Conservation (phyloP, 2,797 vertebrate species). For the Pyrrhura leucotis region DNA sequence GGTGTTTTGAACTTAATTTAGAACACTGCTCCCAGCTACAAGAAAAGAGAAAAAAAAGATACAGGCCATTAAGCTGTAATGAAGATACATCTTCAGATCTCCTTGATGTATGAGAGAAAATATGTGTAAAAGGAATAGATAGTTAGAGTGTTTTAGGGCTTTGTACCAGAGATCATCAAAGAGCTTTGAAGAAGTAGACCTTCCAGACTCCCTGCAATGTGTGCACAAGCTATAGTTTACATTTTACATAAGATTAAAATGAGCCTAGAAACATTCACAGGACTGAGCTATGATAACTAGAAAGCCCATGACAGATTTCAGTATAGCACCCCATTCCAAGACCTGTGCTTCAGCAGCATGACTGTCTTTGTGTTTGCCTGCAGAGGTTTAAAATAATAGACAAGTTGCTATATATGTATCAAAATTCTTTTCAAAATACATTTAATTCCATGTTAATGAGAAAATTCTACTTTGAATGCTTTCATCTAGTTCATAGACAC, state of each 20-base stretch:
- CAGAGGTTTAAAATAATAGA: conserved; percentile 7
- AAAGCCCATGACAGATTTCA: neutral
- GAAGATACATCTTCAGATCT: conserved; percentile 22
- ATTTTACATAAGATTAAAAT: conserved; percentile 30
- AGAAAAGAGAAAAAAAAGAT: neutral
- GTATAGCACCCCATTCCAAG: neutral
- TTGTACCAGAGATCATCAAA: neutral
- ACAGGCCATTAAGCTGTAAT: conserved; percentile 43
- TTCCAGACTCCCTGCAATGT: neutral
- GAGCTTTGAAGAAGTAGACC: neutral
- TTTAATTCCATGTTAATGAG: neutral
- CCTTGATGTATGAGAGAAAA: conserved; percentile 5
- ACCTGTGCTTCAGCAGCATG: neutral
- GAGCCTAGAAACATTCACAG: neutral
- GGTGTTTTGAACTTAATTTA: conserved; percentile 29
- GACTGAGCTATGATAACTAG: neutral
- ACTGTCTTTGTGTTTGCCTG: neutral
- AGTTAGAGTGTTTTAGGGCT: neutral
- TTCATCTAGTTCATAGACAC: neutral
- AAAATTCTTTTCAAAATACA: neutral
- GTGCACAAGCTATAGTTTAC: neutral
- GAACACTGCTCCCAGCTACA: conserved; percentile 1
- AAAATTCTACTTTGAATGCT: neutral
- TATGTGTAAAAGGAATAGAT: neutral
- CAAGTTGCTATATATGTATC: neutral